phyloP scores from a whole-genome alignment of 2,888 invertebrate species.

The Siphonodentalium dalli region DNA sequence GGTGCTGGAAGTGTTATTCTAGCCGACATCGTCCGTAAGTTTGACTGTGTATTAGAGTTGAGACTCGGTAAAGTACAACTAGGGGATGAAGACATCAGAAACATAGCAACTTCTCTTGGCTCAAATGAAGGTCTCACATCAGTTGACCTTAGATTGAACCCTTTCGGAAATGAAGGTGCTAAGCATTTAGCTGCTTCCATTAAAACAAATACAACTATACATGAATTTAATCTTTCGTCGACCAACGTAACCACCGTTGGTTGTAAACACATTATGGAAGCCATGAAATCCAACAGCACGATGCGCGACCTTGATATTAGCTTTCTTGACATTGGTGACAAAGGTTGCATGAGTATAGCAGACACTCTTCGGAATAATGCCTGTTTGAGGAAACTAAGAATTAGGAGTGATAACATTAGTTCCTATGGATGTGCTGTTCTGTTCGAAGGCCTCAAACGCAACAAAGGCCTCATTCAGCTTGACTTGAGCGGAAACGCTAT shows the following conservation, averaged over 20 bases:
- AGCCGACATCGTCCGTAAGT: conserved; percentile 40
- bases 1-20: conserved; percentile 43
- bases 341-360: conserved; percentile 48
- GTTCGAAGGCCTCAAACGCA: conserved; percentile 49
- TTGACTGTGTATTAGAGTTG: conserved; percentile 56
- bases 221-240: conserved; percentile 54
- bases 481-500: conserved; percentile 60
- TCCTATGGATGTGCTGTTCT: conserved; percentile 53
- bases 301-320: conserved; percentile 59
- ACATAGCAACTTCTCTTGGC: conserved; percentile 41
- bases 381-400: conserved; percentile 48
- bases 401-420: conserved; percentile 54
- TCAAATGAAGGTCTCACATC: conserved; percentile 42
- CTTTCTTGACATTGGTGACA: conserved; percentile 57
- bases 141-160: conserved; percentile 56
- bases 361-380: conserved; percentile 48
- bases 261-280: conserved; percentile 40
- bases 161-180: conserved; percentile 51
- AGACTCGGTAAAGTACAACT: conserved; percentile 57
- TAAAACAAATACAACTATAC: conserved; percentile 41
- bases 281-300: conserved; percentile 40
- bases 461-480: conserved; percentile 47
- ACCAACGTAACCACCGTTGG: conserved; percentile 50
- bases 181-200: conserved; percentile 44
- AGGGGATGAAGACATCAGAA: conserved; percentile 42